Conservation (phyloP, 2,113 vertebrate species). For the Abramis brama region DNA sequence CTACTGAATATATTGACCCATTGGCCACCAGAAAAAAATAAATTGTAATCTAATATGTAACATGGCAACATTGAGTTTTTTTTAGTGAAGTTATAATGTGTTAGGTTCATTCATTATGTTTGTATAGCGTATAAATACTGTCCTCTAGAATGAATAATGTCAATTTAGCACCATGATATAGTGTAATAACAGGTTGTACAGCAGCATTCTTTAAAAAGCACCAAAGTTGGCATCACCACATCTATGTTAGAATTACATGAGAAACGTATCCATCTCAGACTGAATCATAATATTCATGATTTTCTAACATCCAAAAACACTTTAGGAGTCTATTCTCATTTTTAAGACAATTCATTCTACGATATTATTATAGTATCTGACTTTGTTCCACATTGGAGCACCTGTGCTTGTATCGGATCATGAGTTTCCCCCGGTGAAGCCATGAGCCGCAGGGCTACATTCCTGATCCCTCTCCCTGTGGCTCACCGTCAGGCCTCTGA, state of each 20-base stretch:
- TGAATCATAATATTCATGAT: not conserved
- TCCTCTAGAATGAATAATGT: conserved; percentile 23
- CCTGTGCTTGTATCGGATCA: not conserved
- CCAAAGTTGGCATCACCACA: conserved; percentile 39
- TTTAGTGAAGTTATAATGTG: not conserved
- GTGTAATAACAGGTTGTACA: conserved; percentile 6
- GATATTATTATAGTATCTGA: not conserved
- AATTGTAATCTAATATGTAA: not conserved
- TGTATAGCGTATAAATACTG: conserved; percentile 4
- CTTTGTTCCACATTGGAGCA: not conserved
- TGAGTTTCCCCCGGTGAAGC: conserved; percentile 12
- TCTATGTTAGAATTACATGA: conserved; percentile 34
- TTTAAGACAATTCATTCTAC: not conserved
- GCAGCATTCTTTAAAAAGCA: conserved; percentile 53
- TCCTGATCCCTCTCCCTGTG: conserved; percentile 70
- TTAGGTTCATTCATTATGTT: not conserved
- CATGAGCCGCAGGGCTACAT: conserved; percentile 63
- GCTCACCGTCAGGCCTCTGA: conserved; percentile 58
- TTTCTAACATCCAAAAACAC: not conserved
- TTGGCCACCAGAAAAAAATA: not conserved
- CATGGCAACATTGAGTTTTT: not conserved
- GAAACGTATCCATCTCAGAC: conserved; percentile 26
- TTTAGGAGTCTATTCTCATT: not conserved
- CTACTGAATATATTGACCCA: not conserved
- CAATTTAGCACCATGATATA: conserved; percentile 40